Conservation (phyloP, 2,113 vertebrate species). For the Notarius quadriscutis region DNA sequence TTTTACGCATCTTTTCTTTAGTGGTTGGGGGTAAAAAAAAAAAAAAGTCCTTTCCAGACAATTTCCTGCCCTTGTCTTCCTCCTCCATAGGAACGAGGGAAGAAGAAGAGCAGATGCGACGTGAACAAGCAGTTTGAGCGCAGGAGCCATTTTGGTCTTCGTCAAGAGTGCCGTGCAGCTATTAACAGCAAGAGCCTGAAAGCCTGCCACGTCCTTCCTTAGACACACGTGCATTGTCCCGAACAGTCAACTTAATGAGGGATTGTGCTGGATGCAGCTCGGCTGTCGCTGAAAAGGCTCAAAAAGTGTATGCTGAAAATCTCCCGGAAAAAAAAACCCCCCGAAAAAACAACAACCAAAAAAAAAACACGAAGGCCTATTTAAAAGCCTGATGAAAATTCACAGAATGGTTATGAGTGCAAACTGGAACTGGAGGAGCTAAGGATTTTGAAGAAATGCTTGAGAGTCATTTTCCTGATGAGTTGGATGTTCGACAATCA, state of each 20-base stretch:
- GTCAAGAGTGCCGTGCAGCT: conserved; percentile 64
- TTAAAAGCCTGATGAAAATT: conserved; percentile 21
- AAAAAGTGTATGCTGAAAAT: not conserved
- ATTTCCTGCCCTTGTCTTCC: conserved; percentile 62
- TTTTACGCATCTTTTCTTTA: conserved; percentile 60
- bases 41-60: conserved; percentile 75
- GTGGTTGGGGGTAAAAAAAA: conserved; percentile 60
- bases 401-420: not conserved
- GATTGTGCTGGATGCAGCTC: conserved; percentile 55
- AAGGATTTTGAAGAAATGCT: not conserved
- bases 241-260: conserved; percentile 64
- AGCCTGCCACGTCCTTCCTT: conserved; percentile 27
- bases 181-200: conserved; percentile 61
- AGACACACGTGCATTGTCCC: conserved; percentile 51
- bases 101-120: conserved; percentile 69
- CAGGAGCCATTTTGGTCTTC: conserved; percentile 59
- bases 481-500: conserved; percentile 6
- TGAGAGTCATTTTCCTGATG: conserved; percentile 16
- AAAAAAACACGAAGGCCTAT: not conserved
- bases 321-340: not conserved
- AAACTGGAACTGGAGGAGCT: not conserved
- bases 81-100: conserved; percentile 57
- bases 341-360: not conserved
- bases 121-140: conserved; percentile 69
- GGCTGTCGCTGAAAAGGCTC: conserved; percentile 20